A percentile compares a stretch with the other conserved stretches of the same genome.
Conservation (phyloP, 2,113 vertebrate genomes). For the Paramisgurnus dabryanus region DNA sequence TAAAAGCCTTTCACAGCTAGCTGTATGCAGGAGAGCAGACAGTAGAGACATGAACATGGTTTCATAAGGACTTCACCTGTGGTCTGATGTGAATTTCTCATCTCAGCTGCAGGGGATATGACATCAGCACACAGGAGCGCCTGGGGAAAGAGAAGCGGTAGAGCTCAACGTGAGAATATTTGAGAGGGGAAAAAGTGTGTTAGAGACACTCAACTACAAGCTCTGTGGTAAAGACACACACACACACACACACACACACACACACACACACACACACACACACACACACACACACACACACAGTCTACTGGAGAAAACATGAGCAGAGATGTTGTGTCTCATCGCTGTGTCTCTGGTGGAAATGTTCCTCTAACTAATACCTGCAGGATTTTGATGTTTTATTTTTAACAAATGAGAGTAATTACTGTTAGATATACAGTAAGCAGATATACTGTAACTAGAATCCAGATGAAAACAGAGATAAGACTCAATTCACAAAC, state of each 20-base stretch:
- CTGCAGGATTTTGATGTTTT: background rate
- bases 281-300: background rate
- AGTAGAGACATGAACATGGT: conserved; percentile 15
- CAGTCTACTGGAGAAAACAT: background rate
- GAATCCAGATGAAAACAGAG: background rate
- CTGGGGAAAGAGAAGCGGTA: conserved; percentile 36
- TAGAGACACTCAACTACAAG: conserved; percentile 31
- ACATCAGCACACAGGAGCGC: conserved; percentile 41
- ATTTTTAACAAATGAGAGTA: background rate
- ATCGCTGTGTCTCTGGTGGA: background rate
- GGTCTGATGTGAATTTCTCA: conserved; percentile 49
- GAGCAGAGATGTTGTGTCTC: background rate
- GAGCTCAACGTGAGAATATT: conserved; percentile 34
- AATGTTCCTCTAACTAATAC: background rate
- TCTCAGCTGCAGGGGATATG: conserved; percentile 54
- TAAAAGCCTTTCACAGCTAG: conserved; percentile 14
- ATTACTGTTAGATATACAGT: too few species aligned
- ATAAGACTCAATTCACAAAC: too few species aligned
- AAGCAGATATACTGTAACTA: too few species aligned
- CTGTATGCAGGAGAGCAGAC: conserved; percentile 23
- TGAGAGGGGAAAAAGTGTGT: conserved; percentile 2
- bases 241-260: background rate
- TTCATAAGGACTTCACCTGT: conserved; percentile 48
- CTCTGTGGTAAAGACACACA: background rate
- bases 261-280: background rate